A percentile compares a stretch with the other conserved stretches of the same genome.
Evolutionary conservation across 2,797 vertebrate genomes (phyloP).

Genomic region (Cephalopachus bancanus): DNA sequence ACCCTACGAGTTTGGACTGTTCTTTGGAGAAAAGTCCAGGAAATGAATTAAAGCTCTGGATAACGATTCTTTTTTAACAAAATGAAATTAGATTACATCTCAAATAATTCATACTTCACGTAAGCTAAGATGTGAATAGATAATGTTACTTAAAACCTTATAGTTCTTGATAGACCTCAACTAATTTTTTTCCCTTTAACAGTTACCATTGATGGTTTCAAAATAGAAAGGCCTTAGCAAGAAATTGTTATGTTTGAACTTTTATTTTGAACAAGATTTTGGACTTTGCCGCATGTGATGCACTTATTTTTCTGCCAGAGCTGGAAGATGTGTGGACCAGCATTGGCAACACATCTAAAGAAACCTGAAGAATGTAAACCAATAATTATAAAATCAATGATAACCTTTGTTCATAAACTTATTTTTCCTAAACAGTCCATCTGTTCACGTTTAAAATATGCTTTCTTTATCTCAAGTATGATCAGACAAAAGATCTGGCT

Average conservation of each 20-base stretch:
- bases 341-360: conserved; percentile 58
- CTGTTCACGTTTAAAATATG: conserved; percentile 61
- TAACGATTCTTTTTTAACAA: background rate
- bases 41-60: background rate
- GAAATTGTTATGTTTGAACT: background rate
- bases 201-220: background rate
- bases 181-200: background rate
- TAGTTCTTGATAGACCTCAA: background rate
- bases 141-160: background rate
- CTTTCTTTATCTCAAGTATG: conserved; percentile 62
- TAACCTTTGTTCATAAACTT: conserved; percentile 45
- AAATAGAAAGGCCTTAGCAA: background rate
- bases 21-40: background rate
- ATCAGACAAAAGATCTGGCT: conserved; percentile 63
- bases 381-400: background rate
- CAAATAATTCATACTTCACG: background rate
- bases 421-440: background rate
- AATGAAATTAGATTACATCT: conserved; percentile 34
- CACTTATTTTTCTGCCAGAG: background rate
- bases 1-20: background rate
- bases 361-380: conserved; percentile 18
- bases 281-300: background rate
- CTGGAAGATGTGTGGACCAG: background rate
- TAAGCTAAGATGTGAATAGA: background rate
- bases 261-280: conserved; percentile 9